A percentile compares a stretch with the other conserved stretches of the same genome.
phyloP scores from a whole-genome alignment of 2,888 invertebrate species.

The Sympetrum striolatum region DNA sequence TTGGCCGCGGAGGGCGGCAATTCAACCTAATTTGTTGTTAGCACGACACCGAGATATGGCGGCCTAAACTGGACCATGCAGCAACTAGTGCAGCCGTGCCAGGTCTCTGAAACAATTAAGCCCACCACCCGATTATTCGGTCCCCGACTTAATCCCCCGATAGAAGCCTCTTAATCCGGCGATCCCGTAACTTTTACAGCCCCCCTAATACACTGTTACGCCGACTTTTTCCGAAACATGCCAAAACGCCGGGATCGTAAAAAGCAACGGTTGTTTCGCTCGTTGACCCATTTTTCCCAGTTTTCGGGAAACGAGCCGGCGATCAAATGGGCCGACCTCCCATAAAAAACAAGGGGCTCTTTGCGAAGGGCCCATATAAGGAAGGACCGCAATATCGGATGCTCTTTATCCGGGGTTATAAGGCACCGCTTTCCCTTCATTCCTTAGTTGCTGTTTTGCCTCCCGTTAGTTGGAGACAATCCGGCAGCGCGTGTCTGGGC shows the following conservation, averaged over 20 bases:
- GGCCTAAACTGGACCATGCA: not conserved
- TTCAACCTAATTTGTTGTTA: not conserved
- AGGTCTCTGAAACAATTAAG: too few species aligned
- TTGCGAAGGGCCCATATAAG: not conserved
- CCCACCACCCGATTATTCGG: too few species aligned
- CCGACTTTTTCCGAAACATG: not conserved
- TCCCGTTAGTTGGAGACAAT: not conserved
- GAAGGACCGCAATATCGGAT: not conserved
- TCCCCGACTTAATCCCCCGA: too few species aligned
- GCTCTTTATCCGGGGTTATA: not conserved
- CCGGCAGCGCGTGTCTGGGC: not conserved
- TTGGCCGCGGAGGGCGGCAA: not conserved
- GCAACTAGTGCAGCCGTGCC: not conserved
- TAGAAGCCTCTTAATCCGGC: not conserved
- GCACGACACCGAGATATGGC: not conserved
- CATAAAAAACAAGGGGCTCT: not conserved
- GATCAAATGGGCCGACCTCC: not conserved
- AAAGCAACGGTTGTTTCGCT: conserved; percentile 12
- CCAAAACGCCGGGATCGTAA: conserved; percentile 6
- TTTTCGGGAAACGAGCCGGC: not conserved
- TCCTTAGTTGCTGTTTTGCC: not conserved
- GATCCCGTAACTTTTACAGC: not conserved
- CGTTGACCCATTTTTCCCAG: conserved; percentile 19
- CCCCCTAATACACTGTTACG: not conserved
- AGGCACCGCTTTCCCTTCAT: not conserved